Evolutionary conservation across 2,797 vertebrate species (phyloP).

Genomic region (Phylloscopus collybita): DNA sequence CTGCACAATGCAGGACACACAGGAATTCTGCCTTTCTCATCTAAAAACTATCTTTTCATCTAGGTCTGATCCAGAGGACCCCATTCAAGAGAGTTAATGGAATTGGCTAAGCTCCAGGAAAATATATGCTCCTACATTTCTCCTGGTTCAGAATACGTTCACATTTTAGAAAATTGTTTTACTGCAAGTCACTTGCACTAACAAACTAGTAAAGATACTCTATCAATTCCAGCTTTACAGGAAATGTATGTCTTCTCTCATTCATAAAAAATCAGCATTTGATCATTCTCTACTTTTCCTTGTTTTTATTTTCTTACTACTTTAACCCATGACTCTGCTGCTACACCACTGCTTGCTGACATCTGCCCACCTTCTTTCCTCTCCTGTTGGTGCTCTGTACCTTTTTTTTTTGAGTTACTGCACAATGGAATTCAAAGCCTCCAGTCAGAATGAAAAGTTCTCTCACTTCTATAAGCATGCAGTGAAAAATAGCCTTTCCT

Average conservation of each 20-base stretch:
- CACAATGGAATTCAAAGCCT: not conserved
- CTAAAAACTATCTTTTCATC: not conserved
- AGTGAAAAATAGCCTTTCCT: not conserved
- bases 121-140: not conserved
- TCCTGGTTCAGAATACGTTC: not conserved
- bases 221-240: not conserved
- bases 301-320: not conserved
- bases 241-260: not conserved
- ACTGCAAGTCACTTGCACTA: not conserved
- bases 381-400: not conserved
- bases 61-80: not conserved
- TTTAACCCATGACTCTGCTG: not conserved
- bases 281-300: not conserved
- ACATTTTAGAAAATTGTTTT: not conserved
- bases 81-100: not conserved
- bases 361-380: not conserved
- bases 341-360: not conserved
- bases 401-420: not conserved
- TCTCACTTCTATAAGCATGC: not conserved
- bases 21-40: not conserved
- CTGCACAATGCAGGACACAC: not conserved
- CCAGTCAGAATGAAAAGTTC: not conserved
- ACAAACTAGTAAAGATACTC: not conserved
- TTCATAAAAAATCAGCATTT: not conserved
- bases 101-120: not conserved